Conservation (phyloP, 2,888 invertebrate genomes). For the Drosophila pullipes region DNA sequence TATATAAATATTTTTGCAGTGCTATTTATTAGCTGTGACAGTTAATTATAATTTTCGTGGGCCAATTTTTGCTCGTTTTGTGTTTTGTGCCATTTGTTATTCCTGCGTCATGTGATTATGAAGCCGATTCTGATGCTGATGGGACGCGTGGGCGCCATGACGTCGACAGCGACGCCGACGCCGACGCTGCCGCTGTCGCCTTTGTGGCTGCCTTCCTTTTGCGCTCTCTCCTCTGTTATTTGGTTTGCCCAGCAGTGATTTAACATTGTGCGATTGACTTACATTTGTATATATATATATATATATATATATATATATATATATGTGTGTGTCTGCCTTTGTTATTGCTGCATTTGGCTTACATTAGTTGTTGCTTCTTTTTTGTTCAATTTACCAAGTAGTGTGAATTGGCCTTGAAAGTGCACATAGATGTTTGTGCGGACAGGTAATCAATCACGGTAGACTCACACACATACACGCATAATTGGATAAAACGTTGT, state of each 20-base stretch:
- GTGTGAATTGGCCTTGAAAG: slow-evolving; percentile 49
- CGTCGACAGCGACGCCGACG: slow-evolving; percentile 56
- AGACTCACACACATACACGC: not conserved
- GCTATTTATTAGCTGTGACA: slow-evolving; percentile 38
- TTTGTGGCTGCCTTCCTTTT: slow-evolving; percentile 35
- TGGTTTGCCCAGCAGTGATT: slow-evolving; percentile 28
- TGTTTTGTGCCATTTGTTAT: slow-evolving; percentile 27
- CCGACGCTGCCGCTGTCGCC: slow-evolving; percentile 40
- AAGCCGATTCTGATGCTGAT: slow-evolving; percentile 41
- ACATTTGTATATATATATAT: not conserved
- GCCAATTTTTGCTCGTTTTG: slow-evolving; percentile 24
- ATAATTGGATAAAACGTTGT: slow-evolving; percentile 8
- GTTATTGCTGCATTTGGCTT: slow-evolving; percentile 19
- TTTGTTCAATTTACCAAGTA: slow-evolving; percentile 27
- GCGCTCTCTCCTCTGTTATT: slow-evolving; percentile 10
- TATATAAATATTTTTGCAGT: slow-evolving; percentile 13
- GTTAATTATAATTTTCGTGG: slow-evolving; percentile 53
- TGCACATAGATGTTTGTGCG: not conserved
- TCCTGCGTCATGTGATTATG: slow-evolving; percentile 69
- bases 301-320: not conserved
- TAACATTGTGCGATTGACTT: slow-evolving; percentile 29
- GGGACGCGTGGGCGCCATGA: slow-evolving; percentile 72
- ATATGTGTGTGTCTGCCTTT: not conserved
- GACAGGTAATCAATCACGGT: slow-evolving; percentile 31
- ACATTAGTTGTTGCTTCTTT: slow-evolving; percentile 19